Conservation (phyloP, 1,140 invertebrate genomes). For the Metopolophium dirhodum region DNA sequence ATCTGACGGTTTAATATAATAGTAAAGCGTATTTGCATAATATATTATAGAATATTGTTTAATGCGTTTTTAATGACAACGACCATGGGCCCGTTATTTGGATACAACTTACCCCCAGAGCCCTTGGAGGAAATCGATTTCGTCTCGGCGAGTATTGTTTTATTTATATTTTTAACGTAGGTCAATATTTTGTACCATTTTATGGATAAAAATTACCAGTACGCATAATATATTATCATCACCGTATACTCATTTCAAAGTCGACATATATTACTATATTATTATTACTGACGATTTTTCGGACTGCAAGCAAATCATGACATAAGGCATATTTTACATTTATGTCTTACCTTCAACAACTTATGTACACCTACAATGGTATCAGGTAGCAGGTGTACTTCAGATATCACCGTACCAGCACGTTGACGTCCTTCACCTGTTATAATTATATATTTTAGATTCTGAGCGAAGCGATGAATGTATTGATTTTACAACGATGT, state of each 20-base stretch:
- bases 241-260: not conserved
- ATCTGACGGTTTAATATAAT: not conserved
- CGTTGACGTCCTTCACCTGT: no score
- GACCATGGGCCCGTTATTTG: not conserved
- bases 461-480: no score
- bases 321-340: no score
- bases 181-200: not conserved
- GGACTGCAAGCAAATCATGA: not conserved
- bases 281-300: not conserved
- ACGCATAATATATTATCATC: not conserved
- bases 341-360: no score
- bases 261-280: not conserved
- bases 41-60: constrained; percentile 1
- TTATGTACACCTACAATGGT: no score
- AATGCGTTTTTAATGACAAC: not conserved
- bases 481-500: no score
- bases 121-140: not conserved
- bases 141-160: not conserved
- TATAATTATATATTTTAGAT: no score
- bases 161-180: not conserved
- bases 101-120: not conserved
- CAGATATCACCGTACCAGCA: no score
- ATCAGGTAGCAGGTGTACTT: no score
- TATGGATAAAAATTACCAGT: no score
- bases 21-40: not conserved